Base-by-base conservation (phyloP, 2,888 invertebrate species). In the Heliconius ethilla region DNA sequence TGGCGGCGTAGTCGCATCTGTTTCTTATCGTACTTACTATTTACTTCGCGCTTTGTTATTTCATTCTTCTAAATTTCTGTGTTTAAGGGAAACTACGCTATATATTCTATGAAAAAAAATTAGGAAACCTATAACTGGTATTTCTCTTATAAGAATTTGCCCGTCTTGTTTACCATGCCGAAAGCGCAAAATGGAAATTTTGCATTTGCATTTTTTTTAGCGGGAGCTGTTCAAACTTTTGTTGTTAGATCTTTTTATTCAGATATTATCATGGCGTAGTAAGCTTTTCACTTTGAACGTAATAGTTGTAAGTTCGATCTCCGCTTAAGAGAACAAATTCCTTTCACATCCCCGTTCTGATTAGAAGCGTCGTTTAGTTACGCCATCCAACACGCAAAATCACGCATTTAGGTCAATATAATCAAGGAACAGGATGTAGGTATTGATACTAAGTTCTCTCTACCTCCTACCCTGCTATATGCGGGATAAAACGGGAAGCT, bases 1-100 rank as follows among this genome's bases (percentile, higher is more conserved):
- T 59, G 33, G 70, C 29, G 29, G 59, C 72, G 72, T 59, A 72
- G 55, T 72, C 72, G 72, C 72, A 72, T 72, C 72, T 72, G 29
- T 70, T 55, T 55, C 51, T 70, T 55, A 70, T 40, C 40, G 25
- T 69, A 25, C 40, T 37, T 40, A n/a, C 18, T 51, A 22, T 55
- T 55, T 55, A n/a, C 40, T 67, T 37, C 13, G 67, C 40, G 67
- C 29, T 70, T 29, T 70, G 29, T 70, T 70, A 62, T 25, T 73
- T 73, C 37, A 9, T 40, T 33, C 22, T 9, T 55, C 33, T 3
- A 4, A 29, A 70, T 18, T 27, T 55, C 9, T 37, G 37, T 51
- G 15, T 45, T 6, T 45, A 6, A 15, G 18, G 45, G 0, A 45
- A 45, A 45, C 11, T 15, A 45, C 18, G 18, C 6, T 45, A 51